Conservation (phyloP, 2,113 vertebrate genomes). For the Catharus fuscescens region DNA sequence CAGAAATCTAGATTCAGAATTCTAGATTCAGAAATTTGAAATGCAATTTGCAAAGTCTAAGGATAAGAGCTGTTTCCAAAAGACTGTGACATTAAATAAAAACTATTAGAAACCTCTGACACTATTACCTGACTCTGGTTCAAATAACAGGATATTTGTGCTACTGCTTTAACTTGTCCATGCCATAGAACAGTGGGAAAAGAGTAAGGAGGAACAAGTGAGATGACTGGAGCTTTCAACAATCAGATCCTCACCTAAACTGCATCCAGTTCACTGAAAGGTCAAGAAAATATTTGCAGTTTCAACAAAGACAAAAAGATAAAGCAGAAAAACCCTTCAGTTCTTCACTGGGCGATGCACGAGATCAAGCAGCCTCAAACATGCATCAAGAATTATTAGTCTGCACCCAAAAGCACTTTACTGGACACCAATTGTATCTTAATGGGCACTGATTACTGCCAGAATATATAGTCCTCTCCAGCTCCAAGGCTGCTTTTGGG, state of each 20-base stretch:
- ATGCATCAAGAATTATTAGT: constrained; percentile 6
- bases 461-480: background rate
- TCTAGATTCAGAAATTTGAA: background rate
- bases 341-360: background rate
- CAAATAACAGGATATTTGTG: background rate
- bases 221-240: background rate
- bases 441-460: constrained; percentile 8
- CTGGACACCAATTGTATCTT: background rate
- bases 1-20: background rate
- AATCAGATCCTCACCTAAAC: background rate
- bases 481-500: background rate
- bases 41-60: background rate
- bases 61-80: background rate
- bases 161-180: background rate
- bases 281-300: background rate
- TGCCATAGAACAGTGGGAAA: background rate
- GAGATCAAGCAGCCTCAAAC: background rate
- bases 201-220: background rate
- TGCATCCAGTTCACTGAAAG: background rate
- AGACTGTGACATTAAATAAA: background rate
- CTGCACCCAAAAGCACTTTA: constrained; percentile 29
- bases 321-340: background rate
- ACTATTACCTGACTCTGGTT: rapidly evolving
- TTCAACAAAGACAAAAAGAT: background rate
- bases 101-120: background rate